These are phyloP conservation scores for Dipodomys spectabilis DNA, from an alignment of 2,113 vertebrate species.

Conservation along the genomic window DNA sequence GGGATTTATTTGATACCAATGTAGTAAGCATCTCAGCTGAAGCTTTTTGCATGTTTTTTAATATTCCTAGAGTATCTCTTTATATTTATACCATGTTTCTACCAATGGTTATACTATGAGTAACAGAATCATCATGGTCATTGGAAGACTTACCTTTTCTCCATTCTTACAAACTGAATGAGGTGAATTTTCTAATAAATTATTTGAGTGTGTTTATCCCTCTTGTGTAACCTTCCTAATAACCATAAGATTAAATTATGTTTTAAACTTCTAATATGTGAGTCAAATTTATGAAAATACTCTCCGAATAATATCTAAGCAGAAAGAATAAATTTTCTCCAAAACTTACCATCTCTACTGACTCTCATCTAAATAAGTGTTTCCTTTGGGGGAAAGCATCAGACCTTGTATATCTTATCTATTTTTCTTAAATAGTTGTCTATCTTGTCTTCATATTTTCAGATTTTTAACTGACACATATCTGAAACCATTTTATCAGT, in stretches of 20 bases:
- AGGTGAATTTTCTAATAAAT: not conserved
- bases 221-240: not conserved
- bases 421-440: not conserved
- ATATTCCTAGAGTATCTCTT: not conserved
- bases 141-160: not conserved
- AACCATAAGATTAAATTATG: not conserved
- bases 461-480: not conserved
- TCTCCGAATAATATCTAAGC: not conserved
- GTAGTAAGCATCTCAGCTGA: not conserved
- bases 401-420: not conserved
- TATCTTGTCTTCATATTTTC: not conserved
- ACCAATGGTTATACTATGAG: too few species aligned
- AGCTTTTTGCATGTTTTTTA: not conserved
- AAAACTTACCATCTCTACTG: not conserved
- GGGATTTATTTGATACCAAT: not conserved
- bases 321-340: not conserved
- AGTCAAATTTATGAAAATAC: not conserved
- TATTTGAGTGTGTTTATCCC: not conserved
- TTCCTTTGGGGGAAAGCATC: not conserved
- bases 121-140: not conserved
- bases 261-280: not conserved
- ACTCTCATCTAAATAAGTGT: too few species aligned
- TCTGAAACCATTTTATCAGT: not conserved
- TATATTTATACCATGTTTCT: not conserved
- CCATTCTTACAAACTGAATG: not conserved